Evolutionary conservation across 1,140 invertebrate genomes (phyloP), one percentile per base, ranked within the genome.

Genomic region (Temnothorax nylanderi): DNA sequence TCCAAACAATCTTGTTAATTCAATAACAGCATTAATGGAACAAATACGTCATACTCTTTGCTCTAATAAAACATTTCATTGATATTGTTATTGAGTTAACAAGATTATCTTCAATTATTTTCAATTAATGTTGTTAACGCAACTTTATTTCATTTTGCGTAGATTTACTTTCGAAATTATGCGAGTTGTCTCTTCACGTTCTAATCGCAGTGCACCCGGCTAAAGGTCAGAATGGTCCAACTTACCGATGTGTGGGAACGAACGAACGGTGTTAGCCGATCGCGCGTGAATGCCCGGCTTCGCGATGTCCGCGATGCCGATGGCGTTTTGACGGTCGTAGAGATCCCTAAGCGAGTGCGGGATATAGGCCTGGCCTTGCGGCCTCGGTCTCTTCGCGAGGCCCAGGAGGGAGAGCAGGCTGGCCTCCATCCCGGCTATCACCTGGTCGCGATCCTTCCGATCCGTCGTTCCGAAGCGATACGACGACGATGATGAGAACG

Each of bases 261-360:
- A 98, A 89, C 98, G 96, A 54, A 98, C 97, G 56, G 98, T 99
- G 95, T 99, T 99, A 84, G 98, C 98, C 77, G 96, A 96, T 84
- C 96, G 95, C 13, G 96, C 96, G 87, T 97, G 95, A 84, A 97
- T 94, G 74, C 97, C 97, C 87, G 97, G 96, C 89, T 97, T 97
- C 76, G 97, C 97, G 72, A 98, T 96, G 88, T 96, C 95, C 41
- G 96, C 95, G 78, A 96, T 96, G 88, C 96, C 96, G 80, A 95
- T 92, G 78, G 96, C 95, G 91, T 96, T 97, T 90, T 97, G 96
- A 90, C 96, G 96, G 85, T 96, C 96, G 94, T 98, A 98, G 85
- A 99, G 96, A 91, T 97, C 96, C 93, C 97, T 96, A 96, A 99
- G 97, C 74, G 97, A 97, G 89, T 97, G 96, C 51, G 98, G 98